Base-by-base conservation (phyloP, 1,140 invertebrate species). In the Eufriesea mexicana region DNA sequence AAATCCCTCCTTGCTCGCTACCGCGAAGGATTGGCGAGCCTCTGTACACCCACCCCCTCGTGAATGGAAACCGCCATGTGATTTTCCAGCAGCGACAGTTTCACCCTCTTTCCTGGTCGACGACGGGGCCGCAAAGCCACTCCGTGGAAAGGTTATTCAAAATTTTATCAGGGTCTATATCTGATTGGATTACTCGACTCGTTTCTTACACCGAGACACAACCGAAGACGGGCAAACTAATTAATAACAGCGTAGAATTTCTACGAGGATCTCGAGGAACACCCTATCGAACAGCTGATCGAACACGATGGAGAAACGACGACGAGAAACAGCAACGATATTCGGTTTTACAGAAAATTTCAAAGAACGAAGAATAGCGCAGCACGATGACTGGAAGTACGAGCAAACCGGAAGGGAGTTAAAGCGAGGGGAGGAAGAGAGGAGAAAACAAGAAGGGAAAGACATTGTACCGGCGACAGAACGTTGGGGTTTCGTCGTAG, bases 11-110 rank as follows among this genome's bases (percentile, higher is more conserved):
- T 66, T 45, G 51, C 42, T 64, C 25, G 28, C 47, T 25, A 59
- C 47, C 64, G 47, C 76, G 76, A 77, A 86, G 55, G 71, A 87
- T 84, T 79, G 82, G 64, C 59, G 71, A 78, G 54, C 42, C 67
- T 76, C 86, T 62, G 55, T 47, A 35, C 80, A 20, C 45, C 64
- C 59, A 68, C 45, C 64, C 61, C n/a, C 55, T 47, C 64, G 14
- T 77, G 71, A 71, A 79, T 72, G 70, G 73, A 83, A 87, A 79
- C 83, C 87, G 45, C 83, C 86, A 73, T 79, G 79, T 87, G 86
- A 88, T 87, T 88, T 88, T 78, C 83, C 85, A 79, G 54, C 51
- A 75, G 55, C 85, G 70, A 82, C 85, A 55, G 47, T 67, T 72
- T 70, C 71, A 72, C 70, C 25, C 72, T 57, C 49, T 71, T 78